Percentiles rank a stretch among this genome's conserved stretches.
These are phyloP conservation scores for Cyrtorhinus lividipennis DNA, from an alignment of 1,140 invertebrate species.

Conservation along the genomic window DNA sequence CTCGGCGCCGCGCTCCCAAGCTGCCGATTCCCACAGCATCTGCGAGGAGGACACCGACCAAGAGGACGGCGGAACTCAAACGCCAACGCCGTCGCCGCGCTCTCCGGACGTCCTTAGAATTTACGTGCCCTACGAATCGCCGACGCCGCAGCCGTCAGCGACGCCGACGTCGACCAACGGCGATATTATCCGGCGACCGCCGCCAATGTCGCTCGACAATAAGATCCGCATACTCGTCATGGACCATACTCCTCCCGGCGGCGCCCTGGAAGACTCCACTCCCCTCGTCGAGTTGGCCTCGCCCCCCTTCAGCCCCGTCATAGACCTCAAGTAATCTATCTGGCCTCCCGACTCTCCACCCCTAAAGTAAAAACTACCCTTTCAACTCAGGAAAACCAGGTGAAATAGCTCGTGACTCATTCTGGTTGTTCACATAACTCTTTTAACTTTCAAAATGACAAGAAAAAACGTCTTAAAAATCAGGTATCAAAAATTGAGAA, in stretches of 20 bases:
- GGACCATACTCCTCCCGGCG: conserved; percentile 21
- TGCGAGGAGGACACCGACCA: conserved; percentile 34
- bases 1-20: conserved; percentile 51
- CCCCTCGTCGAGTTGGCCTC: conserved; percentile 23
- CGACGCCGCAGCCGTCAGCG: conserved; percentile 23
- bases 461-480: no score
- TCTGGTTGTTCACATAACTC: no score
- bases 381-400: no score
- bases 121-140: conserved; percentile 51
- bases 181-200: conserved; percentile 12
- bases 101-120: conserved; percentile 53
- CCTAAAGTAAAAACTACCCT: no score
- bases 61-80: conserved; percentile 39
- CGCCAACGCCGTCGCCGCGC: conserved; percentile 43
- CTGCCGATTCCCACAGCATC: conserved; percentile 55
- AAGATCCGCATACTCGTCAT: conserved; percentile 23
- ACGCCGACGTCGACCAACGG: conserved; percentile 14
- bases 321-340: conserved; percentile 21
- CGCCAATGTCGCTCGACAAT: conserved; percentile 20
- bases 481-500: no score
- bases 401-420: no score
- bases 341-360: no score
- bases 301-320: conserved; percentile 18
- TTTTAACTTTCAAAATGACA: no score
- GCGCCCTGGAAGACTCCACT: conserved; percentile 19